Evolutionary conservation across 1,140 invertebrate genomes (phyloP).

Genomic region (Campoletis sonorensis): DNA sequence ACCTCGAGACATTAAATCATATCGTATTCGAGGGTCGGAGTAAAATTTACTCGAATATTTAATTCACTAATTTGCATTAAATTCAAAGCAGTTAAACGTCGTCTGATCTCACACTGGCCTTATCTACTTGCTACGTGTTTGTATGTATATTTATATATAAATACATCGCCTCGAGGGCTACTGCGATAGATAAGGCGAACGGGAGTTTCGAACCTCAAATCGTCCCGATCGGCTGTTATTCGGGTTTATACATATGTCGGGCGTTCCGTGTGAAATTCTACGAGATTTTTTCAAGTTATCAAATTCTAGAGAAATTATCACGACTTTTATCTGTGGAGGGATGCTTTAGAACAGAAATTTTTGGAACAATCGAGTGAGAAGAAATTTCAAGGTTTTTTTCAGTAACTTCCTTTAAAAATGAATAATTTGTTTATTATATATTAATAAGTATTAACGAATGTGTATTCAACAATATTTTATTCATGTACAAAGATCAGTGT

Average conservation of each 20-base stretch:
- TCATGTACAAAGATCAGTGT: background rate
- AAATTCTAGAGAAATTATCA: background rate
- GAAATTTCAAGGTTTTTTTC: background rate
- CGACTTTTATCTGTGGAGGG: too few relatives aligned
- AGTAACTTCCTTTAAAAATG: too few relatives aligned
- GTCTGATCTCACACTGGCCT: constrained; percentile 8
- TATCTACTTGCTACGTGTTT: constrained; percentile 23
- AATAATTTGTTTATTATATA: too few relatives aligned
- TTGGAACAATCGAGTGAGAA: background rate
- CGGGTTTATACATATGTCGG: background rate
- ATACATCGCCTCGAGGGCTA: background rate
- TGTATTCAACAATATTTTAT: background rate
- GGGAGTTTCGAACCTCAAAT: background rate
- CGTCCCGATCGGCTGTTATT: background rate
- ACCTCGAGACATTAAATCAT: background rate
- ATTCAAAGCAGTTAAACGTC: background rate
- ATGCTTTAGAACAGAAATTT: background rate
- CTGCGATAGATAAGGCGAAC: background rate
- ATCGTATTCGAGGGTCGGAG: background rate
- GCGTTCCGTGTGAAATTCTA: background rate
- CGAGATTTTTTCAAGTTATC: background rate
- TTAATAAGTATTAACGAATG: too few relatives aligned
- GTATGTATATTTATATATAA: background rate
- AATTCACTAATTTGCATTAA: constrained; percentile 21
- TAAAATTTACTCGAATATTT: background rate